These are phyloP conservation scores for Drosophila pseudotalamancana DNA, from an alignment of 2,888 invertebrate genomes.

Conservation along the genomic window DNA sequence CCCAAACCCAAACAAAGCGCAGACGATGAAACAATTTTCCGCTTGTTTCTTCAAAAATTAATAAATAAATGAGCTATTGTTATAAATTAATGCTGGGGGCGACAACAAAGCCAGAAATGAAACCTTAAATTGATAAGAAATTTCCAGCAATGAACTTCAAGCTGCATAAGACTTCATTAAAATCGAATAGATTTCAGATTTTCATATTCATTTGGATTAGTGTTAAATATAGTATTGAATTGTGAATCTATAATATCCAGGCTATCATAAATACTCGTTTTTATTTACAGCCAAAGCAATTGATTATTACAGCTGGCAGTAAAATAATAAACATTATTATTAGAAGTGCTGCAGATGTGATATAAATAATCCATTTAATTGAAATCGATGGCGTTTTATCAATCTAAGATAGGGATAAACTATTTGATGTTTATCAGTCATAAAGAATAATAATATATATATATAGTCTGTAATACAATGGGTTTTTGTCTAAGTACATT, in stretches of 20 bases:
- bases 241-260: no score
- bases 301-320: background rate
- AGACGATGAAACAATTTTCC: conserved; percentile 52
- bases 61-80: conserved; percentile 63
- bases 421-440: background rate
- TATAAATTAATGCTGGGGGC: conserved; percentile 40
- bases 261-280: background rate
- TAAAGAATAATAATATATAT: no score
- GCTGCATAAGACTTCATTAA: background rate
- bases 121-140: conserved; percentile 37
- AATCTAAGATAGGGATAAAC: background rate
- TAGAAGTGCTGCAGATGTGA: no score
- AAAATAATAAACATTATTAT: background rate
- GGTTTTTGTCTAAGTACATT: background rate
- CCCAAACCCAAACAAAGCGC: conserved; percentile 42
- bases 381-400: no score
- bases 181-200: background rate
- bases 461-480: no score
- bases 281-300: background rate
- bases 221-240: background rate
- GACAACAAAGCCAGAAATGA: conserved; percentile 28
- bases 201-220: background rate
- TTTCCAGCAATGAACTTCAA: conserved; percentile 4
- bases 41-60: conserved; percentile 56
- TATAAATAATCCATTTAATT: background rate